phyloP scores from a whole-genome alignment of 2,797 vertebrate species.

The Melanotaenia nigrans region DNA sequence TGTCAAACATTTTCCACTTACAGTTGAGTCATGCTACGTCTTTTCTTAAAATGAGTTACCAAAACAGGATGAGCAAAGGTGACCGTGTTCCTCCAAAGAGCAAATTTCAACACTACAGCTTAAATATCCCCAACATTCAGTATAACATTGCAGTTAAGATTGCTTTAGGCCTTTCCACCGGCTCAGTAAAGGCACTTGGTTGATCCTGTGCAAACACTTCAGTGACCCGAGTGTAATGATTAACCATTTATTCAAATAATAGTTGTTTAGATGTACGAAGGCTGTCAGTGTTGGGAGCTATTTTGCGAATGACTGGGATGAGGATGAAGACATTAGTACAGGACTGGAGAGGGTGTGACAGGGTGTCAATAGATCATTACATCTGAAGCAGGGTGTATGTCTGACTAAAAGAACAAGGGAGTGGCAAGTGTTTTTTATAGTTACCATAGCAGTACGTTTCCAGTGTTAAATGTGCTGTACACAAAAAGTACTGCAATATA shows the following conservation, averaged over 20 bases:
- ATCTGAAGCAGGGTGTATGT: constrained; percentile 10
- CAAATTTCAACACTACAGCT: constrained; percentile 11
- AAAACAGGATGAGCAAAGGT: not conserved
- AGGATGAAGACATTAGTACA: not conserved
- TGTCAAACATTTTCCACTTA: constrained; percentile 13
- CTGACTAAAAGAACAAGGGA: constrained; percentile 32
- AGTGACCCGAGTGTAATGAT: constrained; percentile 51
- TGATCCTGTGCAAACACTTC: constrained; percentile 34
- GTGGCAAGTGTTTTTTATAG: constrained; percentile 15
- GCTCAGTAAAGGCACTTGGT: constrained; percentile 1
- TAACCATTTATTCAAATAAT: constrained; percentile 47
- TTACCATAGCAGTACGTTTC: constrained; percentile 22
- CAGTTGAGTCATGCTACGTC: not conserved
- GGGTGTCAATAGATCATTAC: constrained; percentile 14
- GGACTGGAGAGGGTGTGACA: not conserved
- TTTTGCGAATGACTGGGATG: constrained; percentile 27
- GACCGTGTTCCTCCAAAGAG: not conserved
- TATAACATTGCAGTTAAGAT: not conserved
- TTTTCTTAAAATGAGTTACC: constrained; percentile 2
- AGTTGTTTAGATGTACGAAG: not conserved
- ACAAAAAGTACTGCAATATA: not conserved
- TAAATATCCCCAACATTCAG: not conserved
- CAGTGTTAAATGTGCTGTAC: not conserved
- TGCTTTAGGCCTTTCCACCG: not conserved
- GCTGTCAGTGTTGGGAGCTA: not conserved